phyloP scores from a whole-genome alignment of 1,140 invertebrate genomes.

The Zaprionus ghesquierei region DNA sequence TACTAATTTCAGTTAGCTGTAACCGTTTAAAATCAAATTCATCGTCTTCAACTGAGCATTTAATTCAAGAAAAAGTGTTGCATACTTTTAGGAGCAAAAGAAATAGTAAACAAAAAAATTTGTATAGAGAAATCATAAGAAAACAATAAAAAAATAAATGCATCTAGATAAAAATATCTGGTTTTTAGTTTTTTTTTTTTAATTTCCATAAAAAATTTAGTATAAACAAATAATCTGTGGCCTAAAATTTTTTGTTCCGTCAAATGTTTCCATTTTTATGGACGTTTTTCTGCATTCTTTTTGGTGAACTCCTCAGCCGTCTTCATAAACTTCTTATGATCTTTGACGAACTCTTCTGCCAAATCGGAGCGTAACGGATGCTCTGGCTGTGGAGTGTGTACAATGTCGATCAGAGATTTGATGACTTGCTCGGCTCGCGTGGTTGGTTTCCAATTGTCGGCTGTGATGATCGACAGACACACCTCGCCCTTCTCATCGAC shows the following conservation, averaged over 20 bases:
- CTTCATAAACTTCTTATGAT: constrained; percentile 98
- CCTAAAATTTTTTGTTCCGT: background rate
- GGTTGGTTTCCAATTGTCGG: constrained; percentile 99
- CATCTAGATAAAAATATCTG: too few species aligned
- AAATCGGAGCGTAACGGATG: constrained; percentile 98
- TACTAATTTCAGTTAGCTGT: too few species aligned
- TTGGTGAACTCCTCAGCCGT: constrained; percentile 99
- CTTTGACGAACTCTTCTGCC: constrained; percentile 97
- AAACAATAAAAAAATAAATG: too few species aligned
- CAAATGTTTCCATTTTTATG: constrained; percentile 86
- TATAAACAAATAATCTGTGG: constrained; percentile 12
- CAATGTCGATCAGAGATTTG: constrained; percentile 96
- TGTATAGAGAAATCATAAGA: too few species aligned
- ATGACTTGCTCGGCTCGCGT: constrained; percentile 99
- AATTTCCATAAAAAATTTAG: constrained; percentile 50
- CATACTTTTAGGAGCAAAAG: too few species aligned
- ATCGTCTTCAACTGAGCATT: too few species aligned
- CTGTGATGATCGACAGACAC: constrained; percentile 97
- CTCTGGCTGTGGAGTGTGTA: constrained; percentile 99
- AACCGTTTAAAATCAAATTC: too few species aligned
- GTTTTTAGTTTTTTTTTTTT: background rate
- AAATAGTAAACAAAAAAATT: too few species aligned
- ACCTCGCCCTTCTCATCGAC: constrained; percentile 99
- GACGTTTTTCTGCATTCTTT: constrained; percentile 98
- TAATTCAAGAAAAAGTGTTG: too few species aligned